Evolutionary conservation across 2,888 invertebrate species (phyloP).

Genomic region (Lapara coniferarum): DNA sequence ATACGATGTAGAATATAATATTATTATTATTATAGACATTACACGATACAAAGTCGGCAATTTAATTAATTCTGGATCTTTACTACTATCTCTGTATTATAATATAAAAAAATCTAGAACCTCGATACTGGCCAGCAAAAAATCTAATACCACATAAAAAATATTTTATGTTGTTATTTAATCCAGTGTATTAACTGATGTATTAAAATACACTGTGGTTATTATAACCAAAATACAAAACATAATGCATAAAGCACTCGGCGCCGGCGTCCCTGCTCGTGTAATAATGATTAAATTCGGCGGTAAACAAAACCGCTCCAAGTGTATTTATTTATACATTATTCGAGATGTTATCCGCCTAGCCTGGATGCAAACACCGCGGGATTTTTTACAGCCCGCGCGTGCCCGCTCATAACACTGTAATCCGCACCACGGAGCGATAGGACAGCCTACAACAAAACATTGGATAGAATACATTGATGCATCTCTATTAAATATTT

Average conservation of each 20-base stretch:
- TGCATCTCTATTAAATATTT: background rate
- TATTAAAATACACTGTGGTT: background rate
- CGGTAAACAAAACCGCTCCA: constrained; percentile 52
- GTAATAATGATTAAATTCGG: constrained; percentile 38
- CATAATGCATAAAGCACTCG: constrained; percentile 7
- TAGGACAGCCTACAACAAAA: constrained; percentile 6
- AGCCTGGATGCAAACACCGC: constrained; percentile 49
- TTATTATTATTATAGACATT: no score
- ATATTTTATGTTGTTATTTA: no score
- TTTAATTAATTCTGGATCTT: no score
- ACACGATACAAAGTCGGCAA: no score
- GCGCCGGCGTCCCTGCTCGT: background rate
- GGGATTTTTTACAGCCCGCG: constrained; percentile 54
- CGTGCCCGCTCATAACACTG: constrained; percentile 59
- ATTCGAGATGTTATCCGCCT: constrained; percentile 49
- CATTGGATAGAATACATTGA: constrained; percentile 3
- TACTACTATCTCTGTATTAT: no score
- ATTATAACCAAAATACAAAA: background rate
- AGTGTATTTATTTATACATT: constrained; percentile 60
- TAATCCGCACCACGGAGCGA: constrained; percentile 30
- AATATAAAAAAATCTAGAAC: no score
- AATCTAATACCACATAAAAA: no score
- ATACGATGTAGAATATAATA: no score
- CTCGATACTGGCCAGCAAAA: no score
- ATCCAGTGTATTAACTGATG: no score